Evolutionary conservation across 2,113 vertebrate genomes (phyloP).

Genomic region (Alosa alosa): DNA sequence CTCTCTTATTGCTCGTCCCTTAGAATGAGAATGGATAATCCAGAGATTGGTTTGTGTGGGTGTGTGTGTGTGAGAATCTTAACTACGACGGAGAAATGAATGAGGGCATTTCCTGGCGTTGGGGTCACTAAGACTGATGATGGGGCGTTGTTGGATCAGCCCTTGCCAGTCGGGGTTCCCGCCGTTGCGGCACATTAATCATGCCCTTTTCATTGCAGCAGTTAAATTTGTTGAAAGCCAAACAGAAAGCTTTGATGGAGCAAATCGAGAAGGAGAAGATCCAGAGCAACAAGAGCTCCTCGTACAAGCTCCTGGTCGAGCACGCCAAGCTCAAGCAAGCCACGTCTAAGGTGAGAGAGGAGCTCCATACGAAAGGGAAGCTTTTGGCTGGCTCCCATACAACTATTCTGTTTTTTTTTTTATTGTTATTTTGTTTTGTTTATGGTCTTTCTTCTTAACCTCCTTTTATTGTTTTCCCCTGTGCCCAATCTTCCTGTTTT

Average conservation of each 20-base stretch:
- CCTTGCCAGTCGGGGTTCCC: neutral
- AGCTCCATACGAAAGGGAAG: neutral
- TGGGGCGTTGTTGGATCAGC: neutral
- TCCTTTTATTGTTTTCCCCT: no score
- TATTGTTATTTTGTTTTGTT: no score
- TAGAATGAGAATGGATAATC: neutral
- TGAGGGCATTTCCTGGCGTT: neutral
- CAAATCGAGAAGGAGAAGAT: slow-evolving; percentile 99
- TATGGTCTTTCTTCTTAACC: no score
- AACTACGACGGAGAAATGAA: neutral
- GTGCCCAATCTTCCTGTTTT: no score
- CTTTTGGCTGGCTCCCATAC: no score
- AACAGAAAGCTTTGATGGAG: slow-evolving; percentile 99
- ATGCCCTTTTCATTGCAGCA: slow-evolving; percentile 85
- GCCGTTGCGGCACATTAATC: slow-evolving; percentile 48
- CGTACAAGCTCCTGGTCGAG: slow-evolving; percentile 98
- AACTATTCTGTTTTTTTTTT: no score
- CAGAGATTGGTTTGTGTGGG: neutral
- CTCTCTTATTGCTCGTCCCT: neutral
- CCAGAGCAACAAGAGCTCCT: slow-evolving; percentile 99
- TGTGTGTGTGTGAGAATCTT: neutral
- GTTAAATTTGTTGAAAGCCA: slow-evolving; percentile 99
- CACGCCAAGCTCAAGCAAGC: slow-evolving; percentile 99
- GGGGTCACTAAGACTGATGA: neutral
- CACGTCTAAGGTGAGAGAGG: slow-evolving; percentile 89